phyloP scores from a whole-genome alignment of 2,113 vertebrate species.

The Tympanuchus pallidicinctus region DNA sequence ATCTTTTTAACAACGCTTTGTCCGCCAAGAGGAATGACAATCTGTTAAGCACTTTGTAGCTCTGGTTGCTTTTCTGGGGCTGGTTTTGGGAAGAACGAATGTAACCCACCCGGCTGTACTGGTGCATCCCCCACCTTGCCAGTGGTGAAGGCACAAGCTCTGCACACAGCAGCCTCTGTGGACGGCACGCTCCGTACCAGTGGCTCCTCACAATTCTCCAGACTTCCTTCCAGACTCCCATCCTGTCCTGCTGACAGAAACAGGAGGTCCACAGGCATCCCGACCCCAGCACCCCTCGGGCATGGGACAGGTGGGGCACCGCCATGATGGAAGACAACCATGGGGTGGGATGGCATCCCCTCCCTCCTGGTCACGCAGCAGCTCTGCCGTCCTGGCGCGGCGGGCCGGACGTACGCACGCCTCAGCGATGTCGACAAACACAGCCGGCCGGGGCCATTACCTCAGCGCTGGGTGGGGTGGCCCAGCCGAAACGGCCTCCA shows the following conservation, averaged over 20 bases:
- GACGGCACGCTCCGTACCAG: background rate
- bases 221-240: background rate
- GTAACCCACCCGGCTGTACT: background rate
- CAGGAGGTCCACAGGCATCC: background rate
- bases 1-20: background rate
- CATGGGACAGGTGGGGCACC: background rate
- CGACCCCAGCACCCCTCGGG: rapidly evolving
- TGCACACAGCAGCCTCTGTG: background rate
- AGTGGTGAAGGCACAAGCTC: rapidly evolving
- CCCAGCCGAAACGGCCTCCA: conserved; percentile 64
- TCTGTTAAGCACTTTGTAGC: background rate
- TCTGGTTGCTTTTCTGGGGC: background rate
- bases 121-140: rapidly evolving
- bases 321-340: background rate
- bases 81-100: background rate
- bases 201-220: background rate
- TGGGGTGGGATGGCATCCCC: background rate
- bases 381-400: conserved; percentile 16
- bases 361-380: background rate
- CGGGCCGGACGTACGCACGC: conserved; percentile 37
- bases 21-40: background rate
- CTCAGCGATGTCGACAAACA: conserved; percentile 56
- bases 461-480: conserved; percentile 75
- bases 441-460: conserved; percentile 70
- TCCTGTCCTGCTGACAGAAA: background rate